These are phyloP conservation scores for Illadopsis cleaveri DNA, from an alignment of 2,113 vertebrate species.

Conservation along the genomic window DNA sequence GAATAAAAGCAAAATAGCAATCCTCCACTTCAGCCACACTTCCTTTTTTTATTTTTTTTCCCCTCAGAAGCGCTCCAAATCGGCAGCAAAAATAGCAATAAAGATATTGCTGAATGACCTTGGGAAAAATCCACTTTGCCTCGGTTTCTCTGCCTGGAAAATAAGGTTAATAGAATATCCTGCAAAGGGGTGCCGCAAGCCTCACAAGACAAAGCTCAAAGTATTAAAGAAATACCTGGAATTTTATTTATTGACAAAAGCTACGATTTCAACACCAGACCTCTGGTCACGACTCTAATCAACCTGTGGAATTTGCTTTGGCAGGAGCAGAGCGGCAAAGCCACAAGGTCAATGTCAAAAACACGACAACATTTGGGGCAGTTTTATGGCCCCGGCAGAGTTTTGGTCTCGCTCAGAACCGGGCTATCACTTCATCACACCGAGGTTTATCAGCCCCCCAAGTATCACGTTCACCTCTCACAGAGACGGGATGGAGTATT, in stretches of 20 bases:
- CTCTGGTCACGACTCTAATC: neutral
- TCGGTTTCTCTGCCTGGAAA: neutral
- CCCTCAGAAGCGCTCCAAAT: neutral
- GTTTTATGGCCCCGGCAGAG: neutral
- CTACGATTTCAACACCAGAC: neutral
- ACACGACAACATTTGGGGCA: neutral
- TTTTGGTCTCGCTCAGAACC: neutral
- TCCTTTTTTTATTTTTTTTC: too few relatives aligned
- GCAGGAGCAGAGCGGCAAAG: neutral
- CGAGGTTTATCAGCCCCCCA: neutral
- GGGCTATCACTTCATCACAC: neutral
- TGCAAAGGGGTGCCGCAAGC: neutral
- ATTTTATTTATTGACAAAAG: neutral
- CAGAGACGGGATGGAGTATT: neutral
- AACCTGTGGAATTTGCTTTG: slow-evolving; percentile 41
- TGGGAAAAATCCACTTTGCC: slow-evolving; percentile 15
- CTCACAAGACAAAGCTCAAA: neutral
- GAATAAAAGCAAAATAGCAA: neutral
- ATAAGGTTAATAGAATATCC: neutral
- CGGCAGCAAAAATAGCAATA: slow-evolving; percentile 12
- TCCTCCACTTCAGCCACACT: neutral
- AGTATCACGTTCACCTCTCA: neutral
- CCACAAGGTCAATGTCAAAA: slow-evolving; percentile 54
- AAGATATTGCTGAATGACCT: neutral
- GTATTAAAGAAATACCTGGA: neutral